A percentile compares a stretch with the other conserved stretches of the same genome.
phyloP scores from a whole-genome alignment of 2,797 vertebrate genomes.

The Trematomus bernacchii region DNA sequence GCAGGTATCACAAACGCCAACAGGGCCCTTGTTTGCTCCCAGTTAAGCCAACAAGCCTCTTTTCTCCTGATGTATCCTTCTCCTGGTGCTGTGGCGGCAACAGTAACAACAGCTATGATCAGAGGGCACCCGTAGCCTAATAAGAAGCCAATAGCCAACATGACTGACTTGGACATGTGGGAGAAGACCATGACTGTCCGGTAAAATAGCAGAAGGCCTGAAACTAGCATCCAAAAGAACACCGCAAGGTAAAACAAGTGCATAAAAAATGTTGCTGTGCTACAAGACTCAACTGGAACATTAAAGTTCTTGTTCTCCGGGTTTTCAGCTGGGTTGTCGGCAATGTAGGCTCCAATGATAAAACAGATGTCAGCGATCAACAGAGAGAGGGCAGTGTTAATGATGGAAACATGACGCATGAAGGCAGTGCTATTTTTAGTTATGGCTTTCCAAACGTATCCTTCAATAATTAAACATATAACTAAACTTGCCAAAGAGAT shows the following conservation, averaged over 20 bases:
- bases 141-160: slow-evolving; percentile 87
- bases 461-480: slow-evolving; percentile 90
- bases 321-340: slow-evolving; percentile 51
- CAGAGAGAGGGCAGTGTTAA: slow-evolving; percentile 91
- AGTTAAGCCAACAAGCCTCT: slow-evolving; percentile 90
- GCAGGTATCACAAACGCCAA: slow-evolving; percentile 90
- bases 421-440: slow-evolving; percentile 92
- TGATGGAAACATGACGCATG: slow-evolving; percentile 90
- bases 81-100: slow-evolving; percentile 86
- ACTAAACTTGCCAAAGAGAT: slow-evolving; percentile 90
- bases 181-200: slow-evolving; percentile 91
- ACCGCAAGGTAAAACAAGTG: slow-evolving; percentile 94
- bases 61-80: slow-evolving; percentile 77
- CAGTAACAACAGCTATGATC: slow-evolving; percentile 87
- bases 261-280: slow-evolving; percentile 90
- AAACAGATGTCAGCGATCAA: slow-evolving; percentile 92
- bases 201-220: slow-evolving; percentile 92
- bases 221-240: slow-evolving; percentile 96
- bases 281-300: slow-evolving; percentile 75
- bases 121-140: slow-evolving; percentile 91
- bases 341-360: slow-evolving; percentile 82
- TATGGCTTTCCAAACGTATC: slow-evolving; percentile 89
- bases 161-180: slow-evolving; percentile 87
- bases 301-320: slow-evolving; percentile 15
- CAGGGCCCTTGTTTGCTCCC: slow-evolving; percentile 86